Evolutionary conservation across 2,797 vertebrate species (phyloP), one percentile per base, ranked within the genome.

Genomic region (Trachurus trachurus): DNA sequence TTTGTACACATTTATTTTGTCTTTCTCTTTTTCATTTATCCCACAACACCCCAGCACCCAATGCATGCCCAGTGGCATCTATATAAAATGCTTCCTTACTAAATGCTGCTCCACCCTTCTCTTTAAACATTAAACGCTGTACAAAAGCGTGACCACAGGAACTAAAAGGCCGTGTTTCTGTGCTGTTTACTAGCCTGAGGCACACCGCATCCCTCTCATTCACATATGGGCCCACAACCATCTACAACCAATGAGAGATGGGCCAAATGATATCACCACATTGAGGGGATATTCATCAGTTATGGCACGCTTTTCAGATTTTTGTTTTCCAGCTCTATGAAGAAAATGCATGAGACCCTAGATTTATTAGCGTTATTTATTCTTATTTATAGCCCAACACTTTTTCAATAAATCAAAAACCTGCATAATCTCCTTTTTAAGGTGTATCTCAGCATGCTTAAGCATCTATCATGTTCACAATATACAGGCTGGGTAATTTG

Each of bases 41-140:
- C 78, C 64, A 76, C 56, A 84, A 37, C 76, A 77, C 59, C 44
- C 79, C 80, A 81, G 70, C 81, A 82, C 66, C 76, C 77, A 54
- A 68, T 86, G 64, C 64, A 83, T 86, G 81, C 81, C 84, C 84
- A 88, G 79, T 85, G 90, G 85, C 86, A 87, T 91, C 71, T 80
- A 87, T 93, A 94, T 93, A 95, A 95, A 95, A 95, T 90, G 87
- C 91, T 92, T 92, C 92, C 92, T 92, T 93, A 90, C 93, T 92
- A 89, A 94, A 93, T 87, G 85, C 92, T 92, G 86, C 94, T 93
- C 94, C 95, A 96, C 94, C 95, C 94, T 93, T 89, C 91, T 91
- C 90, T 95, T 95, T 94, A 94, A 94, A 94, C 92, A 95, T 95
- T 93, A 93, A 94, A 94, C 78, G 74, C 81, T 88, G 87, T 87